These are phyloP conservation scores for Eucriotettix oculatus DNA, from an alignment of 2,888 invertebrate genomes.

Conservation along the genomic window DNA sequence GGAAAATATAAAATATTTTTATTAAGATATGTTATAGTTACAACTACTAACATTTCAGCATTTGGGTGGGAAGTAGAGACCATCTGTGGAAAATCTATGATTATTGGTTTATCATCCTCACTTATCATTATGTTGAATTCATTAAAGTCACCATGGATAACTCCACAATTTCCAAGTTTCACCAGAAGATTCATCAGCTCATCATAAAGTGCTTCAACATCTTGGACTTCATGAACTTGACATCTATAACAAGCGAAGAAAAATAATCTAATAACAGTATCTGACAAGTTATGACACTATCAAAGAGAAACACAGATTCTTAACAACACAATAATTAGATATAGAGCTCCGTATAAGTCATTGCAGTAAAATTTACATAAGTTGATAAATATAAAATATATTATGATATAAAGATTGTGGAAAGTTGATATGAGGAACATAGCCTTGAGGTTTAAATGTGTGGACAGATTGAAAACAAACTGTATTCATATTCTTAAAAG, in stretches of 20 bases:
- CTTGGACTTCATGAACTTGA: conserved; percentile 42
- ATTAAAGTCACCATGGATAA: conserved; percentile 98
- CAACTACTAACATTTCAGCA: conserved; percentile 56
- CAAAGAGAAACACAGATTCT: not conserved
- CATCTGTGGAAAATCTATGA: conserved; percentile 99
- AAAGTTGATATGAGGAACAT: too few species aligned
- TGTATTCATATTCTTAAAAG: too few species aligned
- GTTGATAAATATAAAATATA: not conserved
- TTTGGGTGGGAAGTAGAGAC: conserved; percentile 84
- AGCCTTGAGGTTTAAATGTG: too few species aligned
- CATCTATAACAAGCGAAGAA: conserved; percentile 24
- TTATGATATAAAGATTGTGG: not conserved
- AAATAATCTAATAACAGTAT: not conserved
- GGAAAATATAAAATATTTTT: too few species aligned
- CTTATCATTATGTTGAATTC: conserved; percentile 94
- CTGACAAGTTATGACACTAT: too few species aligned
- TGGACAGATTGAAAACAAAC: too few species aligned
- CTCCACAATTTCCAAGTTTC: conserved; percentile 78
- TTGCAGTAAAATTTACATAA: not conserved
- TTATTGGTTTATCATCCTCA: conserved; percentile 57
- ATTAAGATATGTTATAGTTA: not conserved
- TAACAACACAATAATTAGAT: too few species aligned
- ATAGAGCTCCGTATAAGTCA: not conserved
- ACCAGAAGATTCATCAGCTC: conserved; percentile 89
- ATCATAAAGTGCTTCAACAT: conserved; percentile 70